Evolutionary conservation across 2,888 invertebrate genomes (phyloP).

Genomic region (Biston betularia): DNA sequence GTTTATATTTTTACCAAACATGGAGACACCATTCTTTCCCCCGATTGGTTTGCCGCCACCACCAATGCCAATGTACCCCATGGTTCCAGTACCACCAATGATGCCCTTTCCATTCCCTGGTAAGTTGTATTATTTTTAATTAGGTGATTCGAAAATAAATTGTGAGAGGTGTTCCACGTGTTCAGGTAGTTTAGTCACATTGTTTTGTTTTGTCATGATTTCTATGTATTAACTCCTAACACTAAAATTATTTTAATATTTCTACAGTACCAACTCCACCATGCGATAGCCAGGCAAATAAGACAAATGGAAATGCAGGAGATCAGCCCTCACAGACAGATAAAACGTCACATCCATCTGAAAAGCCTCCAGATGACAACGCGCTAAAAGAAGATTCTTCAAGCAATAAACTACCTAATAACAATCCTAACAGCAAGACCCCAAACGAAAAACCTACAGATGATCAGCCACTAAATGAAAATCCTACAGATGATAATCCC

Average conservation of each 20-base stretch:
- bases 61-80: constrained; percentile 75
- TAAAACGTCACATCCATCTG: not conserved
- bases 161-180: no score
- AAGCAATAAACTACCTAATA: not conserved
- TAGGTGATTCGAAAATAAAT: not conserved
- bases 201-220: no score
- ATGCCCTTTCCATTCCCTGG: constrained; percentile 55
- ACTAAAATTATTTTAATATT: not conserved
- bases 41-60: constrained; percentile 75
- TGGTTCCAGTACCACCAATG: constrained; percentile 74
- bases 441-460: not conserved
- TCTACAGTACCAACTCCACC: not conserved
- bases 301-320: not conserved
- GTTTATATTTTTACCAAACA: constrained; percentile 75
- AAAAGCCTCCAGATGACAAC: not conserved
- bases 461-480: not conserved
- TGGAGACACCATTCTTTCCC: constrained; percentile 74
- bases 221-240: not conserved
- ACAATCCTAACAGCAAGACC: not conserved
- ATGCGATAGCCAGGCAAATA: not conserved
- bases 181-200: not conserved
- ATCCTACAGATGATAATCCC: not conserved
- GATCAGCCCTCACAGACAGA: not conserved
- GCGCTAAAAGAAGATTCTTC: not conserved
- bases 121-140: constrained; percentile 34